A percentile compares a stretch with the other conserved stretches of the same genome.
Conservation (phyloP, 2,113 vertebrate species). For the Bubo blakistoni region DNA sequence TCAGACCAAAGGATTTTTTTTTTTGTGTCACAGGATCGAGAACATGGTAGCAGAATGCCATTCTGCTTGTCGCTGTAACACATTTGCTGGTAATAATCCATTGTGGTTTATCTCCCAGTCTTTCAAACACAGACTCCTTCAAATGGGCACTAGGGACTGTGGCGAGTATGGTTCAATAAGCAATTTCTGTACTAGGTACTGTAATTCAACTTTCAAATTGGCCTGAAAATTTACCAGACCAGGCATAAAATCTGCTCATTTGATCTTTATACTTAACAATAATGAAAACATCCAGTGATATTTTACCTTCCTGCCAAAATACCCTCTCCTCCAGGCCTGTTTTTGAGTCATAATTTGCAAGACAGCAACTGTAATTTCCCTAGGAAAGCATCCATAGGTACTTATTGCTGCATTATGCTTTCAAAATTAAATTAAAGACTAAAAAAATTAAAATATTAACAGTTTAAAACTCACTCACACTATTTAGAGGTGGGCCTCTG, state of each 20-base stretch:
- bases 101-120: neutral
- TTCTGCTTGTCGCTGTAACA: neutral
- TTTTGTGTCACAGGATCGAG: neutral
- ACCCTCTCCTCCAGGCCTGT: neutral
- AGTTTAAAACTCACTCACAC: neutral
- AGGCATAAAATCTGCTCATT: constrained; percentile 1
- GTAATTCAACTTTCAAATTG: constrained; percentile 5
- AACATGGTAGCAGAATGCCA: neutral
- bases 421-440: neutral
- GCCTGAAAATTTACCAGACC: constrained; percentile 11
- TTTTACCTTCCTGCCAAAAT: neutral
- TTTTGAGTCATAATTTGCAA: neutral
- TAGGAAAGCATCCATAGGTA: neutral
- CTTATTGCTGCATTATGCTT: neutral
- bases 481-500: neutral
- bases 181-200: neutral
- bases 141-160: neutral
- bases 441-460: neutral
- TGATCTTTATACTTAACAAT: neutral
- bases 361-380: neutral
- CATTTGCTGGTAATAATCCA: neutral
- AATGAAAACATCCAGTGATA: neutral
- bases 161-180: neutral
- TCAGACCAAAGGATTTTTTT: neutral
- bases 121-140: neutral